These are phyloP conservation scores for Gasterosteus nipponicus DNA, from an alignment of 2,113 vertebrate species.

Conservation along the genomic window DNA sequence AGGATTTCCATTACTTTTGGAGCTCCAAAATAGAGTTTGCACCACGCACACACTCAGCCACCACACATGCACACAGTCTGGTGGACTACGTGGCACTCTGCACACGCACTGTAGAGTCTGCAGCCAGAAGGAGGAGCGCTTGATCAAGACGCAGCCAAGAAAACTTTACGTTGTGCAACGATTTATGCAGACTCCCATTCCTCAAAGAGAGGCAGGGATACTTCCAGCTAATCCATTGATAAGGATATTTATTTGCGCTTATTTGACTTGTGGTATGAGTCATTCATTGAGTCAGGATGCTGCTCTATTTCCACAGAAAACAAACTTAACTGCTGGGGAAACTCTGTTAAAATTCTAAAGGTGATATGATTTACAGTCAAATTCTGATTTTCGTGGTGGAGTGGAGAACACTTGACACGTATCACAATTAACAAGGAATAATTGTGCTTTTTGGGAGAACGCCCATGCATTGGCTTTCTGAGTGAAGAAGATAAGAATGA, in stretches of 20 bases:
- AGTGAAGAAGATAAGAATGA: background rate
- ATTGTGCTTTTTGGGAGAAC: background rate
- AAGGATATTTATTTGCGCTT: background rate
- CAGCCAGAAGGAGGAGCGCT: slow-evolving; percentile 73
- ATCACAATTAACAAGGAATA: background rate
- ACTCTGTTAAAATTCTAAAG: background rate
- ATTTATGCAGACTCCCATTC: slow-evolving; percentile 29
- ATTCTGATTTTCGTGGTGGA: background rate
- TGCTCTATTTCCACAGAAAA: background rate
- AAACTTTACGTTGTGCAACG: slow-evolving; percentile 50
- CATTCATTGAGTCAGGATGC: background rate
- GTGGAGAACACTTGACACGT: slow-evolving; percentile 3
- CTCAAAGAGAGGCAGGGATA: background rate
- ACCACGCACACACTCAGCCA: slow-evolving; percentile 50
- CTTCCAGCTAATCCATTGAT: slow-evolving; percentile 6
- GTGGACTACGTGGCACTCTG: slow-evolving; percentile 83
- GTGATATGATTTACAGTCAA: background rate
- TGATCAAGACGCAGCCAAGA: slow-evolving; percentile 42
- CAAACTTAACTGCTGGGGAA: background rate
- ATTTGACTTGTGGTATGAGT: background rate
- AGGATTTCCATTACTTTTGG: slow-evolving; percentile 77
- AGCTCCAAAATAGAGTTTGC: slow-evolving; percentile 50
- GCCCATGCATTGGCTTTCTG: background rate
- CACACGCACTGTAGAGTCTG: slow-evolving; percentile 58
- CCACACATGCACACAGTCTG: slow-evolving; percentile 55